phyloP scores from a whole-genome alignment of 2,797 vertebrate species.

The Coreius guichenoti region DNA sequence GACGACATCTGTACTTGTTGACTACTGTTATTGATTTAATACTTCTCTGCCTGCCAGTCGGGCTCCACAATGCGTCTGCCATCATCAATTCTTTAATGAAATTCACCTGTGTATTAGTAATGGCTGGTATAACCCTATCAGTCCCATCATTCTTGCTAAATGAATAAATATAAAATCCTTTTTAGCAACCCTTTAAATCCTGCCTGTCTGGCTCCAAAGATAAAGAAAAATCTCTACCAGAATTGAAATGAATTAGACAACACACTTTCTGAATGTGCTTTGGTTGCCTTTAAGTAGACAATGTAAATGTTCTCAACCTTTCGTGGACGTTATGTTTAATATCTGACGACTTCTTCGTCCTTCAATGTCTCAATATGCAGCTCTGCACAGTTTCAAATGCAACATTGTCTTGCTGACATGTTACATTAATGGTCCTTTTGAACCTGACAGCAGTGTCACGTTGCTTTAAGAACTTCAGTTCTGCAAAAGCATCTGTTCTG shows the following conservation, averaged over 20 bases:
- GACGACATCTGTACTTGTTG: constrained; percentile 73
- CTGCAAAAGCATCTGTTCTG: constrained; percentile 33
- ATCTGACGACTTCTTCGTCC: not conserved
- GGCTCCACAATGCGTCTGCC: constrained; percentile 67
- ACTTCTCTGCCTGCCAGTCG: constrained; percentile 62
- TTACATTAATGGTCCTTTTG: constrained; percentile 31
- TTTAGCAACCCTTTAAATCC: constrained; percentile 66
- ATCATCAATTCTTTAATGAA: constrained; percentile 70
- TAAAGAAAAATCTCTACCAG: constrained; percentile 52
- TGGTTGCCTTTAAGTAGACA: constrained; percentile 10
- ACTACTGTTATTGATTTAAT: constrained; percentile 76
- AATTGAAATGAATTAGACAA: constrained; percentile 59
- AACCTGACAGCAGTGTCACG: constrained; percentile 27
- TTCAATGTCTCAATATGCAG: constrained; percentile 42
- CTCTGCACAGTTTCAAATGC: constrained; percentile 56
- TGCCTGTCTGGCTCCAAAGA: constrained; percentile 61
- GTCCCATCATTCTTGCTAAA: constrained; percentile 58
- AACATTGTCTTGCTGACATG: constrained; percentile 43
- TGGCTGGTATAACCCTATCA: constrained; percentile 65
- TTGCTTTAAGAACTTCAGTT: constrained; percentile 44
- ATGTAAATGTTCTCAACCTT: constrained; percentile 10
- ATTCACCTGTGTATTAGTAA: constrained; percentile 75
- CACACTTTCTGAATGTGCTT: not conserved
- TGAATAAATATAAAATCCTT: constrained; percentile 42
- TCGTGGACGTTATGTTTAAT: not conserved